Evolutionary conservation across 2,888 invertebrate genomes (phyloP), one percentile per base, ranked within the genome.

Genomic region (Ophion costatus): DNA sequence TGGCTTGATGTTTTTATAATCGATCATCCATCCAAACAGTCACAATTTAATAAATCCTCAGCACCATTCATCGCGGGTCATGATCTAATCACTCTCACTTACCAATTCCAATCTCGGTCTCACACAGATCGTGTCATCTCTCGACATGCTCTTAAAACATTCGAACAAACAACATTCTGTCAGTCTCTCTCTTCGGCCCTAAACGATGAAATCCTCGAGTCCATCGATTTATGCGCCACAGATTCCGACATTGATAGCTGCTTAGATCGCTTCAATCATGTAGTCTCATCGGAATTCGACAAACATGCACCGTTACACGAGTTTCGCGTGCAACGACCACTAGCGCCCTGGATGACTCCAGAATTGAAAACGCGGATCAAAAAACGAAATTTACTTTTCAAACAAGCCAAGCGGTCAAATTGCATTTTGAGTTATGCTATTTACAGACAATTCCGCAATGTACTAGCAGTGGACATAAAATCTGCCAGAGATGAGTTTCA

Each of bases 1-100:
- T 79, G 70, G 71, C 20, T 79, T 0, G 79, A 79, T 57, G 71
- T 79, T 2, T 24, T 79, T n/a, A 11, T 79, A 0, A 14, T 64
- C 0, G 71, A 79, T 22, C 17, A 22, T 0, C 0, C 4, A 4
- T 51, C 42, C 1, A 79, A 79, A 14, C 1, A 74, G 2, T 1
- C 0, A 7, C 22, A 9, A 5, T 61, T 9, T 29, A 2, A 2
- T 0, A 59, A 42, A 61, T 42, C 73, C 1, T 38, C 22, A 7
- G 38, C 38, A 9, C 11, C 20, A 7, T 59, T 38, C n/a, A 73
- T 59, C 5, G 38, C 6, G 1, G 59, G 38, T 2, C 38, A 33
- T 7, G 59, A 59, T 22, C 7, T 59, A 2, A 11, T 59, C 1
- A 29, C n/a, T 14, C 5, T 38, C 2, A 6, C 1, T 2, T 57